Percentiles rank a stretch among this genome's conserved stretches.
Conservation (phyloP, 92 coral and sea anemone species). For the Phenganax stokvisi region DNA sequence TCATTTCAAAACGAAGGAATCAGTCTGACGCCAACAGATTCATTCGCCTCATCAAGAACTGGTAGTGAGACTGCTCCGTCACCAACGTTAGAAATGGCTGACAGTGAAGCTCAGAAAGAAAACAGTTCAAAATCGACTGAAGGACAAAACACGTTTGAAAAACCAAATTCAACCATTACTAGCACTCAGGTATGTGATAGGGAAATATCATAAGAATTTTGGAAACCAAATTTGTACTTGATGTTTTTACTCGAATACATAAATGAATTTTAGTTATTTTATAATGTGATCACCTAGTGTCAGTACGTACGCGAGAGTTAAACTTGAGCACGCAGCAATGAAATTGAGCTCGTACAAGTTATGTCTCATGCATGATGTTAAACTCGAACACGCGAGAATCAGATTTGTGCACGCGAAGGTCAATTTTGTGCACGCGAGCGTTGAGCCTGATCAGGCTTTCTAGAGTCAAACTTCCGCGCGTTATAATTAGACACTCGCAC, state of each 20-base stretch:
- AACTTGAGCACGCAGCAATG: no score
- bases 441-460: no score
- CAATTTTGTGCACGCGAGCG: no score
- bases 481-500: neutral
- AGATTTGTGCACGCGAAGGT: no score
- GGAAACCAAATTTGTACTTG: neutral
- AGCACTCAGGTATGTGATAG: constrained; percentile 57
- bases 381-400: no score
- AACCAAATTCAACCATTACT: constrained; percentile 41
- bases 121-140: neutral
- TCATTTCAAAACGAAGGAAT: neutral
- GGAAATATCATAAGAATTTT: neutral
- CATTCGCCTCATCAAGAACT: constrained; percentile 35
- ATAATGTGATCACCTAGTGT: no score
- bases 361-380: no score
- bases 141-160: constrained; percentile 41
- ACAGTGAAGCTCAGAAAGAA: neutral
- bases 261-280: neutral
- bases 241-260: neutral
- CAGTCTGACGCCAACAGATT: constrained; percentile 19
- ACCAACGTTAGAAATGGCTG: neutral
- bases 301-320: no score
- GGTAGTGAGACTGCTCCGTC: constrained; percentile 17
- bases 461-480: no score
- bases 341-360: no score